Conservation (phyloP, 2,797 vertebrate species). For the Falco concolor region DNA sequence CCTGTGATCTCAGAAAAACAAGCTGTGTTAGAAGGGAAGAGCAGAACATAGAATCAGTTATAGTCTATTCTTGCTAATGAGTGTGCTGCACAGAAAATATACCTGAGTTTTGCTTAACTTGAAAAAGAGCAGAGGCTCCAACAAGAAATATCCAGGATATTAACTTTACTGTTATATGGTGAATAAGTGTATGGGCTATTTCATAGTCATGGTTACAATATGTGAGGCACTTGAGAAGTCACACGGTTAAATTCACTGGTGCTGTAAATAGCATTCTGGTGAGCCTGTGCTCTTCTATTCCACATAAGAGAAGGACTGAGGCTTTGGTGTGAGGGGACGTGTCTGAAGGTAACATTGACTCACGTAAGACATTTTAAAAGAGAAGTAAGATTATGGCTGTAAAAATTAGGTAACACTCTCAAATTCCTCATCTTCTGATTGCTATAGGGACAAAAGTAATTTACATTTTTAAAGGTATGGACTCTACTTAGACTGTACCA, state of each 20-base stretch:
- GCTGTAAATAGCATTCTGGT: neutral
- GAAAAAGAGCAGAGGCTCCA: neutral
- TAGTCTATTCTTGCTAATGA: neutral
- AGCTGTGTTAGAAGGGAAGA: neutral
- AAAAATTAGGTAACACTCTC: neutral
- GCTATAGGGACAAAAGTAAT: neutral
- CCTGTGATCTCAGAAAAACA: neutral
- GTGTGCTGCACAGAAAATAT: neutral
- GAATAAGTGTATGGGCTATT: neutral
- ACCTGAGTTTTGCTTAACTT: neutral
- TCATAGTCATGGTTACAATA: neutral
- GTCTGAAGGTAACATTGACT: neutral
- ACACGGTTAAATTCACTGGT: neutral
- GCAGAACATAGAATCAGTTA: neutral
- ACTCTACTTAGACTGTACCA: neutral
- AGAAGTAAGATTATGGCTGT: neutral
- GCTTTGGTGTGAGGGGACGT: no score
- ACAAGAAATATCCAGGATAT: neutral
- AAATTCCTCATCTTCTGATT: neutral
- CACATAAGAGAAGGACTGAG: fast-evolving
- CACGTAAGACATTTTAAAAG: neutral
- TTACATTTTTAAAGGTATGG: neutral
- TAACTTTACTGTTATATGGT: neutral
- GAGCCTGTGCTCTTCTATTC: neutral
- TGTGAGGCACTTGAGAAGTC: neutral